Percentiles rank a stretch among this genome's conserved stretches.
Conservation (phyloP, 2,113 vertebrate species). For the Hipposideros armiger region DNA sequence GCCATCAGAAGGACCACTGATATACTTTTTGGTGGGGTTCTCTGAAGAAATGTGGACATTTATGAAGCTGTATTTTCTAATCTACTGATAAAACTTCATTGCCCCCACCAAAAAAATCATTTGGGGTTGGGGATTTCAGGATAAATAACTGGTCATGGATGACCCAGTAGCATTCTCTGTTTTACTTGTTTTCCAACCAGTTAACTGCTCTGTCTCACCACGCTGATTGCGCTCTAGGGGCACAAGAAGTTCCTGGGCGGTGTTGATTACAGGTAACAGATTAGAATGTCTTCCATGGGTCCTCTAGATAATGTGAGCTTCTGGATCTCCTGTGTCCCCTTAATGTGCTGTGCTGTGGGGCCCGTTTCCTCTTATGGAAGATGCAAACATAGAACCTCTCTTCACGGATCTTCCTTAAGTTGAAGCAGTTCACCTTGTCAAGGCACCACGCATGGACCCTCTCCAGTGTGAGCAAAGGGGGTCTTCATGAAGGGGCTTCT, state of each 20-base stretch:
- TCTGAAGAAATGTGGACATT: not conserved
- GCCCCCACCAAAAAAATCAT: not conserved
- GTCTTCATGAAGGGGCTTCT: slow-evolving; percentile 51
- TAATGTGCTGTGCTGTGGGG: no score
- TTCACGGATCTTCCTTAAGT: not conserved
- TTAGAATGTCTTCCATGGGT: not conserved
- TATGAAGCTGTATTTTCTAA: not conserved
- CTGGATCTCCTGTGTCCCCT: not conserved
- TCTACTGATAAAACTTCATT: not conserved
- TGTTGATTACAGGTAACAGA: not conserved
- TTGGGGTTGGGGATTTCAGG: not conserved
- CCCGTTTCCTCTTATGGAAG: not conserved
- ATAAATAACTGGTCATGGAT: not conserved
- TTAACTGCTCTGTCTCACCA: not conserved
- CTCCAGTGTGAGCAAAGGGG: not conserved
- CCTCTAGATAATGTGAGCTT: not conserved
- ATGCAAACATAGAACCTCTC: not conserved
- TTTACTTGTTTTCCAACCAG: not conserved
- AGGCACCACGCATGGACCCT: not conserved
- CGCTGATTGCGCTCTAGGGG: rapidly evolving
- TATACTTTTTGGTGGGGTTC: not conserved
- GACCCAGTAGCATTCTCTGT: not conserved
- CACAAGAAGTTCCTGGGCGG: not conserved
- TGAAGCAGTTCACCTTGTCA: not conserved
- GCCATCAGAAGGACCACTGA: not conserved